phyloP scores from a whole-genome alignment of 2,797 vertebrate species.

The Sebastes itinus region DNA sequence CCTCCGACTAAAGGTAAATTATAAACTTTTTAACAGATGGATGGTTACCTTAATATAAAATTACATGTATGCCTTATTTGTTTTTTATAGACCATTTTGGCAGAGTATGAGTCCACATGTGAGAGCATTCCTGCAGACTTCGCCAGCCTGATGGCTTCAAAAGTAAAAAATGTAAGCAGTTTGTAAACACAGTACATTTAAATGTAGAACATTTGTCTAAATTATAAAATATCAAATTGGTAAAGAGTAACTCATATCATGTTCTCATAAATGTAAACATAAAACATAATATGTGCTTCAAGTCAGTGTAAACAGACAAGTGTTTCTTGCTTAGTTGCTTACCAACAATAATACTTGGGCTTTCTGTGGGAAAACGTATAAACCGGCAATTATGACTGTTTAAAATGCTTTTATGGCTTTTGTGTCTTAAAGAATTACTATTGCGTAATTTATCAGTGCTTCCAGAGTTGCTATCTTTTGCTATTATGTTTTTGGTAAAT shows the following conservation, averaged over 20 bases:
- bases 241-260: neutral
- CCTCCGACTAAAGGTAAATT: constrained; percentile 80
- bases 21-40: neutral
- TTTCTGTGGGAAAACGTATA: neutral
- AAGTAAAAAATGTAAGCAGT: constrained; percentile 80
- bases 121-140: constrained; percentile 79
- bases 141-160: constrained; percentile 79
- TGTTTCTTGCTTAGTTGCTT: neutral
- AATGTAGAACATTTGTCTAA: neutral
- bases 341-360: neutral
- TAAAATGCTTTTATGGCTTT: neutral
- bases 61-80: constrained; percentile 19
- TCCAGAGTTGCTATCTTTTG: neutral
- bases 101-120: constrained; percentile 80
- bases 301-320: neutral
- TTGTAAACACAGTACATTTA: neutral
- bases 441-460: neutral
- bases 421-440: neutral
- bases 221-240: neutral
- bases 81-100: constrained; percentile 79
- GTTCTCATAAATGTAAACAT: neutral
- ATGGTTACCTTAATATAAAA: neutral
- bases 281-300: neutral
- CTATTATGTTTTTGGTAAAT: neutral
- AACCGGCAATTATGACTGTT: neutral